Base-by-base conservation (phyloP, 2,797 vertebrate species). In the Hafferia zeledoni region DNA sequence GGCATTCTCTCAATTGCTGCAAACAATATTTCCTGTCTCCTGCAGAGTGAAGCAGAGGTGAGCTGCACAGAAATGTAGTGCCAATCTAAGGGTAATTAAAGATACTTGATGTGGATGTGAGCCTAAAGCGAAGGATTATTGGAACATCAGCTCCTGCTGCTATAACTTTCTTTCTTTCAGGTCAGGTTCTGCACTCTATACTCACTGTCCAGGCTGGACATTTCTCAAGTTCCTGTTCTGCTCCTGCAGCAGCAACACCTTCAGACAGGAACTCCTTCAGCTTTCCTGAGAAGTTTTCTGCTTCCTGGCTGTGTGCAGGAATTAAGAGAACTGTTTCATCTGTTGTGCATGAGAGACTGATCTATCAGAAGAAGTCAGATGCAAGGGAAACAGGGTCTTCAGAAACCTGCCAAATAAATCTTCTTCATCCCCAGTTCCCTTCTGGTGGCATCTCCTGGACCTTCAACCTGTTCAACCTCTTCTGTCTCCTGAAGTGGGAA, bases 201-300 rank as follows among this genome's bases (percentile, higher is more conserved):
- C 28, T 59, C 76, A 52, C 17, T 11, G 33, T 28, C 31, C 7
- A 46, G 35, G 6, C 35, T 0, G 0, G 1, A 31, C 3, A 19
- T 7, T 75, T 78, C 18, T 2, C 0, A 52, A 57, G 46, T 27
- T 79, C 41, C 17, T 7, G 24, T 23, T 77, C 60, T 83, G 44
- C 25, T 82, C 41, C 49, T 74, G 37, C 43, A 57, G 39, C 8
- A 64, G 9, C 14, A 74, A 15, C 35, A 87, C 17, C 31, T 76
- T 76, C 59, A 63, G 33, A 55, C 7, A 15, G 41, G 14, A 65
- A 17, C 22, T 75, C 44, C 46, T 75, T 65, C 59, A 72, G 30
- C 44, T 74, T 69, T 17, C 63, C 59, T 39, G 35, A 56, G 22
- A 68, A 49, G 31, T 17, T 50, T 71, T 81, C 79, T n/a, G 18